These are phyloP conservation scores for Prorops nasuta DNA, from an alignment of 1,140 invertebrate species.

Conservation along the genomic window DNA sequence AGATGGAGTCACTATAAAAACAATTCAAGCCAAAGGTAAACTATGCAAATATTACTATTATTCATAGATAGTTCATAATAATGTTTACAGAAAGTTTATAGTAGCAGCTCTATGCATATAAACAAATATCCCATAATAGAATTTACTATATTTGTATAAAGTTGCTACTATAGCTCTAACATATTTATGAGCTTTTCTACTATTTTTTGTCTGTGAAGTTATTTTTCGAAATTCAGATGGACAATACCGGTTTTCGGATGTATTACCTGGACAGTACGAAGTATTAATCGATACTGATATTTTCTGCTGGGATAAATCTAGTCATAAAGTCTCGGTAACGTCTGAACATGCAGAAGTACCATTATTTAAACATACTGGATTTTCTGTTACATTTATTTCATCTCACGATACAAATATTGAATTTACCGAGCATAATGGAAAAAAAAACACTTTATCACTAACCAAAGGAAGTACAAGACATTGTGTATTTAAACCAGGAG, in stretches of 20 bases:
- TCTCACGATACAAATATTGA: conserved; percentile 66
- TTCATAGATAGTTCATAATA: no score
- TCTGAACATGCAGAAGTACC: conserved; percentile 67
- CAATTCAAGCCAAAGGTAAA: conserved; percentile 43
- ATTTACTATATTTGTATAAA: not conserved
- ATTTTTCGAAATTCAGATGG: conserved; percentile 59
- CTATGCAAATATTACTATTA: no score
- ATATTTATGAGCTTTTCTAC: not conserved
- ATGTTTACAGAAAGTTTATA: no score
- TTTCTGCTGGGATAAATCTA: conserved; percentile 73
- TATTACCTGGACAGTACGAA: conserved; percentile 81
- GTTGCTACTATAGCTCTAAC: not conserved
- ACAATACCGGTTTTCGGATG: conserved; percentile 73
- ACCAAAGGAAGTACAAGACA: conserved; percentile 59
- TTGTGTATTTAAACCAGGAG: conserved; percentile 69
- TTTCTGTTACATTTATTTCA: conserved; percentile 65
- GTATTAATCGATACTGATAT: conserved; percentile 65
- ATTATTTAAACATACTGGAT: conserved; percentile 75
- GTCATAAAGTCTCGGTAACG: conserved; percentile 66
- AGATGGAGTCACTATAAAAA: conserved; percentile 45
- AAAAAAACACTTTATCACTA: conserved; percentile 45
- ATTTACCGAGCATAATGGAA: conserved; percentile 35
- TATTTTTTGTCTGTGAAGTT: conserved; percentile 30
- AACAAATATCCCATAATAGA: not conserved
- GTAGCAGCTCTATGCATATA: not conserved